Conservation (phyloP, 2,888 invertebrate species). For the Shargacucullia verbasci region DNA sequence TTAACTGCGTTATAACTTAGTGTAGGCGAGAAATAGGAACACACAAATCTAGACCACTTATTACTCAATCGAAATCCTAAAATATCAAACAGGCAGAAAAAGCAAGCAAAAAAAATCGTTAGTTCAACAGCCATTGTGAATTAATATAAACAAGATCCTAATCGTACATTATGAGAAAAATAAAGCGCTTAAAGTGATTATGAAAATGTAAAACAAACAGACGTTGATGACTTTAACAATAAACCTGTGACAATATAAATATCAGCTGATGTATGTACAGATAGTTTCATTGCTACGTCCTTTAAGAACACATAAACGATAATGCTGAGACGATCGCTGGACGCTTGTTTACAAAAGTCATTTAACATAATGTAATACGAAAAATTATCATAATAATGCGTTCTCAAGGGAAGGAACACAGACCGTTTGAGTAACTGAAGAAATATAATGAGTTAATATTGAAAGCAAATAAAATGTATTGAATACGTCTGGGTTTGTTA, state of each 20-base stretch:
- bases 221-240: slow-evolving; percentile 29
- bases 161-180: slow-evolving; percentile 21
- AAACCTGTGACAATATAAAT: slow-evolving; percentile 36
- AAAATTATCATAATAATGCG: slow-evolving; percentile 41
- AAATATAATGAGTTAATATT: slow-evolving; percentile 17
- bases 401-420: slow-evolving; percentile 34
- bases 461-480: slow-evolving; percentile 29
- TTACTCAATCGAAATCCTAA: slow-evolving; percentile 6
- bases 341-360: slow-evolving; percentile 37
- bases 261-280: slow-evolving; percentile 26
- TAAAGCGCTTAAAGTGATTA: slow-evolving; percentile 23
- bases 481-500: slow-evolving; percentile 10
- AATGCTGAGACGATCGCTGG: slow-evolving; percentile 20
- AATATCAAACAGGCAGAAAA: slow-evolving; percentile 4
- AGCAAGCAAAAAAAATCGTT: neutral
- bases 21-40: too few species aligned
- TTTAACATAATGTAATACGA: slow-evolving; percentile 26
- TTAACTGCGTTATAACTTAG: slow-evolving; percentile 20
- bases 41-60: too few species aligned
- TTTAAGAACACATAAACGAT: slow-evolving; percentile 31
- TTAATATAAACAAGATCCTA: slow-evolving; percentile 11
- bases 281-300: slow-evolving; percentile 41
- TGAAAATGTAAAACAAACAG: slow-evolving; percentile 29
- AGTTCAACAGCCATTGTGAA: slow-evolving; percentile 7
- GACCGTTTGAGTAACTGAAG: slow-evolving; percentile 5